Base-by-base conservation (phyloP, 2,888 invertebrate species). In the Patella depressa region DNA sequence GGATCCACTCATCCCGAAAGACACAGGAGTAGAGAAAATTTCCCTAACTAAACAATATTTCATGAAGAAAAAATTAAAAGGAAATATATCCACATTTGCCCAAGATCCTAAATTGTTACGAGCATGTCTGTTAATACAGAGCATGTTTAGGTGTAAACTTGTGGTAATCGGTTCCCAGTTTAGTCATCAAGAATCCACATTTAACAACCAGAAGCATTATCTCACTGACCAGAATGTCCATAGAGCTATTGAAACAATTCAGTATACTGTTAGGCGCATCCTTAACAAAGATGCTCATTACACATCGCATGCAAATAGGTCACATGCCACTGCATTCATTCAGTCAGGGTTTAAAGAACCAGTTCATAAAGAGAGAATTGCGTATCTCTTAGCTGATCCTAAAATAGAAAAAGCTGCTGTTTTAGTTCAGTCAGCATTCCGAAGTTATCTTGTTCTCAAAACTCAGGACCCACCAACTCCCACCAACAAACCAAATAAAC, bases 31-130 rank as follows among this genome's bases (percentile, higher is more conserved):
- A 24, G 65, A 65, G 65, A 65, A 65, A 65, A 65, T 65, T 14
- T 65, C 65, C 24, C 24, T 65, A 24, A 65, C 65, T 24, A 65
- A 65, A 65, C 65, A 65, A 24, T 65, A 65, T 65, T 65, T 65
- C 65, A 24, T 65, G 24, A 19, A 24, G 11, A 65, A 65, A 14
- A 65, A 65, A 19, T 24, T 24, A 65, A 65, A 24, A 15, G 65
- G 24, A 19, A 65, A 24, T 65, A 65, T 19, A 65, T 65, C 65
- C 12, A 24, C 65, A 9, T 24, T 65, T 65, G 65, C 19, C 11
- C 65, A 65, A 65, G 65, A 65, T 65, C 65, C 65, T 9, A 65
- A 65, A 65, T 24, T 65, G 11, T 24, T 65, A 24, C 65, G 24
- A 12, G 65, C 65, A 65, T 65, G 65, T 14, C 24, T 65, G 12